Percentiles rank a stretch among this genome's conserved stretches.
These are phyloP conservation scores for Meliscaeva auricollis DNA, from an alignment of 2,888 invertebrate species.

Conservation along the genomic window DNA sequence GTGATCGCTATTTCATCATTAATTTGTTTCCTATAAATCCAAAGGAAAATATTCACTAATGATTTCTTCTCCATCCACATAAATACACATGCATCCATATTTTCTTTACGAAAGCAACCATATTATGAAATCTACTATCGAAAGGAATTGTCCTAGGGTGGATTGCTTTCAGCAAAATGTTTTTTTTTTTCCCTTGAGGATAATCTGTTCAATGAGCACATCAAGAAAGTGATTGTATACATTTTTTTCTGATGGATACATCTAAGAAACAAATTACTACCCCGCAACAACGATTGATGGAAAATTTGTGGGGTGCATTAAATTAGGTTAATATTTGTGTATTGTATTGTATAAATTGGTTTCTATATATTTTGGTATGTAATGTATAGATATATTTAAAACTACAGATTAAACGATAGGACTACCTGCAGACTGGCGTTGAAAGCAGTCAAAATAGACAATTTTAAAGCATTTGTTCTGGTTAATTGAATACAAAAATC, in stretches of 20 bases:
- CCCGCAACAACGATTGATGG: slow-evolving; percentile 31
- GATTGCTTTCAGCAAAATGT: slow-evolving; percentile 37
- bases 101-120: slow-evolving; percentile 31
- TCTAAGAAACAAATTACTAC: slow-evolving; percentile 51
- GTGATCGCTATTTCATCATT: slow-evolving; percentile 41
- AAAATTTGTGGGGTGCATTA: slow-evolving; percentile 2
- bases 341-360: no score
- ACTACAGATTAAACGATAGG: no score
- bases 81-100: slow-evolving; percentile 23
- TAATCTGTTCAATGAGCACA: slow-evolving; percentile 55
- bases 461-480: no score
- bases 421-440: no score
- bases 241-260: slow-evolving; percentile 34
- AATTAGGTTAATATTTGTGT: slow-evolving; percentile 22
- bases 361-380: no score
- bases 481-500: no score
- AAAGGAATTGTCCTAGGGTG: slow-evolving; percentile 27
- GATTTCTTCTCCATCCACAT: slow-evolving; percentile 25
- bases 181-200: slow-evolving; percentile 30
- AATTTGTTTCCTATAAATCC: slow-evolving; percentile 34
- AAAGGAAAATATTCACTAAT: slow-evolving; percentile 31
- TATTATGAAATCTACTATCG: slow-evolving; percentile 5
- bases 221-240: slow-evolving; percentile 50
- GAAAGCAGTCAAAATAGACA: no score
- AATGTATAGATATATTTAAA: no score